Percentiles rank a stretch among this genome's conserved stretches.
phyloP scores from a whole-genome alignment of 2,888 invertebrate genomes.

The Eristalis arbustorum region DNA sequence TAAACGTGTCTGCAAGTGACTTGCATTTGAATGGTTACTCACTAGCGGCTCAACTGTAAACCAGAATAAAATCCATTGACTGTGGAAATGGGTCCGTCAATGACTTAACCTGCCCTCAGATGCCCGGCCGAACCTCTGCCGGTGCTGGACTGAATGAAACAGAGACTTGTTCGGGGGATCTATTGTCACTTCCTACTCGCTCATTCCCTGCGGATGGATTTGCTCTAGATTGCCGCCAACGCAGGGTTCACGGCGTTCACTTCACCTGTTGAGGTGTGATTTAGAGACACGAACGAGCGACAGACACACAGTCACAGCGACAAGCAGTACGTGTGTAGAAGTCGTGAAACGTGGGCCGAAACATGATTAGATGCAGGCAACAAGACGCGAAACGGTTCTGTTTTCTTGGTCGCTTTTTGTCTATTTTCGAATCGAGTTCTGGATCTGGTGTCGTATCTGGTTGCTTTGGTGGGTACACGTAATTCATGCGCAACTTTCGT shows the following conservation, averaged over 20 bases:
- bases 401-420: neutral
- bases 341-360: neutral
- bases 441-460: neutral
- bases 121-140: neutral
- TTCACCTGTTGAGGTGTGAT: neutral
- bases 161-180: neutral
- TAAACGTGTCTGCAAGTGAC: neutral
- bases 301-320: neutral
- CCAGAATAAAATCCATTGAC: neutral
- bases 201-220: neutral
- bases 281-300: neutral
- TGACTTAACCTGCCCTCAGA: neutral
- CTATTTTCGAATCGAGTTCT: neutral
- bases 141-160: neutral
- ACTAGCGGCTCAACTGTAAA: neutral
- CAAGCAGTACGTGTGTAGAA: neutral
- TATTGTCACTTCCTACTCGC: slow-evolving; percentile 16
- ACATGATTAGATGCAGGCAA: neutral
- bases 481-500: neutral
- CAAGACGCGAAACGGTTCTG: neutral
- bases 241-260: neutral
- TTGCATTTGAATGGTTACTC: neutral
- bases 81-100: neutral
- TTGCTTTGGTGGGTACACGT: neutral
- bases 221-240: slow-evolving; percentile 24